phyloP scores from a whole-genome alignment of 2,888 invertebrate genomes.

The Hydroisotoma schaefferi region DNA sequence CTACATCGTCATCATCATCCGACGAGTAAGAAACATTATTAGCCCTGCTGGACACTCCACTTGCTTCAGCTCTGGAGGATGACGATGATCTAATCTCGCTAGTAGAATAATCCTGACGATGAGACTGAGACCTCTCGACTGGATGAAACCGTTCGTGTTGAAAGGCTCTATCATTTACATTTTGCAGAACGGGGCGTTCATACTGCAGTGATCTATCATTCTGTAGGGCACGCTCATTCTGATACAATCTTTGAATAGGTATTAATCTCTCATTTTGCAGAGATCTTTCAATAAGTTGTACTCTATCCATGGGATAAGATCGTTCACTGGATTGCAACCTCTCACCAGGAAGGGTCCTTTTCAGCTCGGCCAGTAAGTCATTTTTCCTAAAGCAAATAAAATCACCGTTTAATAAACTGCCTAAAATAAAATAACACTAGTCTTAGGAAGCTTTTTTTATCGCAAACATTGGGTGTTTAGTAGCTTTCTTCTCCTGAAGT shows the following conservation, averaged over 20 bases:
- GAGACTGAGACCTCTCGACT: conserved; percentile 12
- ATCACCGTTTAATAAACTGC: background rate
- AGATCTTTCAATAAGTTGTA: background rate
- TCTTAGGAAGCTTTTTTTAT: background rate
- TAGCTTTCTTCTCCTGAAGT: conserved; percentile 43
- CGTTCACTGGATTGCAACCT: conserved; percentile 11
- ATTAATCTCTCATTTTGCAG: background rate
- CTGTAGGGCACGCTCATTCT: background rate
- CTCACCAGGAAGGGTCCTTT: conserved; percentile 35
- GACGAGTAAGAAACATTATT: conserved; percentile 38
- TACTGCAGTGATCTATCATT: background rate
- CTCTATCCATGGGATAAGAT: background rate
- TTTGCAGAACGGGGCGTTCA: too few species aligned
- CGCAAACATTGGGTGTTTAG: conserved; percentile 31
- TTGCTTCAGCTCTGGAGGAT: conserved; percentile 9
- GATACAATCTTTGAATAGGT: background rate
- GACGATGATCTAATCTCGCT: conserved; percentile 27
- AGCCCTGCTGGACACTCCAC: conserved; percentile 2
- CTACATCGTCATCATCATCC: conserved; percentile 44
- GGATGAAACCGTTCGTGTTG: too few species aligned
- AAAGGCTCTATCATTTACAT: too few species aligned
- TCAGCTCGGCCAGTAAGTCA: conserved; percentile 43
- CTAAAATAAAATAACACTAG: background rate
- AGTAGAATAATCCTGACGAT: conserved; percentile 2
- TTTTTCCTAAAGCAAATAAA: conserved; percentile 25